Evolutionary conservation across 2,113 vertebrate genomes (phyloP), one percentile per base, ranked within the genome.

Genomic region (Xenopus tropicalis): DNA sequence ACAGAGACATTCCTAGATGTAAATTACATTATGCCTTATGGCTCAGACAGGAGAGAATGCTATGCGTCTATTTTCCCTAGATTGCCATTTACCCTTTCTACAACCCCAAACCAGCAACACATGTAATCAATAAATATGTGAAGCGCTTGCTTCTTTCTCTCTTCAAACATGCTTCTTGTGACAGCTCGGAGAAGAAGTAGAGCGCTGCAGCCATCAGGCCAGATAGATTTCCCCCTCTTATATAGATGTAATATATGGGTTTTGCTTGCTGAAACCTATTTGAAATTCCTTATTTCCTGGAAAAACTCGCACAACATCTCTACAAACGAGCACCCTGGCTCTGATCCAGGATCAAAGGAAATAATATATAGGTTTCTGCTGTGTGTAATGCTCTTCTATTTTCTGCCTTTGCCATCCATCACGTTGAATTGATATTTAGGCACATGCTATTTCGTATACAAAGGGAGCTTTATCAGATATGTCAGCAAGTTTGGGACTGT

Each of bases 41-140:
- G 66, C 58, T 63, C 58, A 76, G 48, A 25, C 66, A 22, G 24
- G 69, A 61, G 46, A 44, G 66, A 76, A 69, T 61, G 64, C 43
- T 59, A 48, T 66, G 24, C 21, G 59, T 63, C 73, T 76, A 69
- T 76, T 76, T 73, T 69, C 37, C 66, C 44, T 76, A 76, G 66
- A 76, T 76, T 76, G 73, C 73, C 59, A 76, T 69, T 69, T 76
- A 69, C 46, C 73, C 73, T 76, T 69, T 69, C 58, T 23, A 69
- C 73, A 76, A 69, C 73, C 66, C 65, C 72, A 48, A 51, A 52
- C 44, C 58, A 56, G 66, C 66, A 51, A 76, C 73, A 76, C 48
- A 66, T 76, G 73, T 37, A 69, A 76, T 76, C 66, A 76, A 76
- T 76, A 76, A 69, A 76, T 63, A 23, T 69, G 73, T 69, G 66